Base-by-base conservation (phyloP, 1,140 invertebrate genomes). In the Brachystomella parvula region DNA sequence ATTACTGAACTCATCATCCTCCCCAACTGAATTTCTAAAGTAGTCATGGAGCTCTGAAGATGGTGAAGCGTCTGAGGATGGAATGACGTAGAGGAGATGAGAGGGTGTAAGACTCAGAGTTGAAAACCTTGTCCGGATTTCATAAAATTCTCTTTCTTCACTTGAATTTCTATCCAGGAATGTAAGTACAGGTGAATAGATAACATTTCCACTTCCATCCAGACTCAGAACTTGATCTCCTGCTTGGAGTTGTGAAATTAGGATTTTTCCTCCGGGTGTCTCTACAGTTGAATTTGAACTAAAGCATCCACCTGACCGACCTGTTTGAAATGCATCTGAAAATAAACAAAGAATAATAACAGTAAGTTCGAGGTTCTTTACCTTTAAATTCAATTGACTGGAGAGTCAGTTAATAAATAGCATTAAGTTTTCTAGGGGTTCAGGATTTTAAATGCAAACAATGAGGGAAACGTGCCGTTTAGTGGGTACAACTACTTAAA, bases 251-350 rank as follows among this genome's bases (percentile, higher is more conserved):
- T 88, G 79, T 39, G 82, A 82, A 73, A 90, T 79, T 9, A 70
- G 67, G 74, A 83, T 78, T 66, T 74, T 72, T 65, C 75, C 66
- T 56, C 87, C 83, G 29, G 79, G 75, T 0, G 84, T 84, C 39
- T 80, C 76, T 6, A 92, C 86, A 15, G 78, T 75, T 3, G 85
- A 81, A 29, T 81, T 81, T 0, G 81, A 82, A 0, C 86, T 84
- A 78, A 92, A 93, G 75, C 90, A 98, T 28, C 85, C 89, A 31
- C 87, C 88, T 17, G 85, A 84, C 74, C 87, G 87, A n/a, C 82
- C 85, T 1, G 86, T 85, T 67, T 87, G 87, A n/a, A 91, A 91
- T 19, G 92, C 94, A 82, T 96, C 94, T 97, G 86, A 9, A 87
- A 87, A 66, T 61, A 73, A 65, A 76, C 74, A 74, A 69, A 70